Conservation (phyloP, 2,797 vertebrate species). For the Fratercula arctica region DNA sequence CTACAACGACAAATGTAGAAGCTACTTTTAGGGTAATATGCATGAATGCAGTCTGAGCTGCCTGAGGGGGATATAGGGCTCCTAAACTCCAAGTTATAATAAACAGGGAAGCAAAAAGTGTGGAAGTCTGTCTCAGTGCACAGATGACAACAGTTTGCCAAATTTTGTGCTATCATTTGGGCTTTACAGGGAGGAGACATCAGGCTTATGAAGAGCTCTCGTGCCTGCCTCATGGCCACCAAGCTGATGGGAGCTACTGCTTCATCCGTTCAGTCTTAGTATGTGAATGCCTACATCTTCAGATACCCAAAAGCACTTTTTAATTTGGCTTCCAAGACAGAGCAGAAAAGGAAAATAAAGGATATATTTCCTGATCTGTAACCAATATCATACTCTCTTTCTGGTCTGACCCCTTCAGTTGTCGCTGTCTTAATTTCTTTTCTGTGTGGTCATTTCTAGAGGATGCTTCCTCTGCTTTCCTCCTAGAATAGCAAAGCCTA, state of each 20-base stretch:
- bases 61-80: background rate
- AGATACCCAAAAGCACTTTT: background rate
- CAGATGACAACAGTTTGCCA: background rate
- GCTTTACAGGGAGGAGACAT: background rate
- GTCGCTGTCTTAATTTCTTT: background rate
- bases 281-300: background rate
- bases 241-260: background rate
- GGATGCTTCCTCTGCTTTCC: background rate
- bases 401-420: background rate
- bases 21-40: background rate
- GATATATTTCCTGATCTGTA: background rate
- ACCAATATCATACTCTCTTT: background rate
- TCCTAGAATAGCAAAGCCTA: background rate
- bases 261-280: background rate
- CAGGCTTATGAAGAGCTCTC: background rate
- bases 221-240: background rate
- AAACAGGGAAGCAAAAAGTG: background rate
- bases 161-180: background rate
- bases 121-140: background rate
- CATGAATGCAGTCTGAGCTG: background rate
- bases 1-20: accelerated
- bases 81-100: background rate
- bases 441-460: accelerated
- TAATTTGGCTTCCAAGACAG: background rate
- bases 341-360: background rate